Conservation (phyloP, 2,113 vertebrate genomes). For the Erinaceus europaeus region DNA sequence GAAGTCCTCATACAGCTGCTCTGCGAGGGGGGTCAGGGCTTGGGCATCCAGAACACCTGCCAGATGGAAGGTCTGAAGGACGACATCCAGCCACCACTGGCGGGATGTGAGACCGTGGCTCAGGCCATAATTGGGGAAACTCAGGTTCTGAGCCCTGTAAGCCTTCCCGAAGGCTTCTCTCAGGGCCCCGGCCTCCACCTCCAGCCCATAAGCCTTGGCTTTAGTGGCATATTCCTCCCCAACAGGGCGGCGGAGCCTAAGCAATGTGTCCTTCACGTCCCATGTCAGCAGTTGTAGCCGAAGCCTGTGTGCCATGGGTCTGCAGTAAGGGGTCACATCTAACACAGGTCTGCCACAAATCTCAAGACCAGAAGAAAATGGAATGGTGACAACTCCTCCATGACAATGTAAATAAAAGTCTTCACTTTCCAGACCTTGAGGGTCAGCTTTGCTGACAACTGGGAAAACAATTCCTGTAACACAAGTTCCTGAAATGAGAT, state of each 20-base stretch:
- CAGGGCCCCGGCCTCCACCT: conserved; percentile 79
- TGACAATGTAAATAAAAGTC: neutral
- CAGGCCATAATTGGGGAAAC: conserved; percentile 91
- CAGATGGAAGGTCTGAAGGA: conserved; percentile 86
- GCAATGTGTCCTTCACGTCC: conserved; percentile 94
- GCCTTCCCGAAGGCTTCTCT: conserved; percentile 81
- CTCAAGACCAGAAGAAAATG: neutral
- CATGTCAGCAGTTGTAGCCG: conserved; percentile 87
- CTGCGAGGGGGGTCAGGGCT: conserved; percentile 78
- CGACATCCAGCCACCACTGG: conserved; percentile 89
- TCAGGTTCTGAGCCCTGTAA: conserved; percentile 78
- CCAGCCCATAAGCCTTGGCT: conserved; percentile 83
- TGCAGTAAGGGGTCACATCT: neutral
- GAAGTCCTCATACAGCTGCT: conserved; percentile 88
- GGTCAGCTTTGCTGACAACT: neutral
- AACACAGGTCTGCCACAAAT: neutral
- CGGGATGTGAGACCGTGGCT: conserved; percentile 85
- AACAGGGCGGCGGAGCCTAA: conserved; percentile 87
- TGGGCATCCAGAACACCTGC: conserved; percentile 82
- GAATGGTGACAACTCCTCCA: neutral
- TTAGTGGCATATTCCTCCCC: conserved; percentile 88
- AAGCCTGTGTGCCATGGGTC: conserved; percentile 74
- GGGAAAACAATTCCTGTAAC: neutral
- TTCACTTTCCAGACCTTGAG: neutral
- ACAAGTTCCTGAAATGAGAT: conserved; percentile 43